Evolutionary conservation across 2,888 invertebrate species (phyloP), one percentile per base, ranked within the genome.

Genomic region (Chrysolina americana): DNA sequence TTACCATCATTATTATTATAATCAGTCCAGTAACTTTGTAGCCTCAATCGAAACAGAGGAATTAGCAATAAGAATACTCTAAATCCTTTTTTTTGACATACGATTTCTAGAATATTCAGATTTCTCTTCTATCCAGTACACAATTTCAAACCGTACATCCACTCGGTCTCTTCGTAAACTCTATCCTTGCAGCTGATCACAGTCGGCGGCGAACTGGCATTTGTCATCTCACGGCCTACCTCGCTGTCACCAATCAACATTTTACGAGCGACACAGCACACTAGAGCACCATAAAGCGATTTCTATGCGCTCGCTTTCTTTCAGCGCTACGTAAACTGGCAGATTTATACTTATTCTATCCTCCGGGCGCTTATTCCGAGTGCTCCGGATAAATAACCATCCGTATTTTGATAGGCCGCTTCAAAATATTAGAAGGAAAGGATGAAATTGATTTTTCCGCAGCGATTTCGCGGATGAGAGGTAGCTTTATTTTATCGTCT

Each of bases 211-310:
- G 47, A 21, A 56, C 15, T 10, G n/a, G 17, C 76, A 78, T 80
- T 85, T 85, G 83, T 85, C 85, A 85, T 85, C 81, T 81, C 82
- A 65, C 78, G 80, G 82, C 82, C 80, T 82, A 85, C 82, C 80
- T 82, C 81, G 78, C 83, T 83, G 85, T 85, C 86, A 83, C 85
- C 86, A 86, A 86, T 86, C 86, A 86, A 84, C 86, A 84, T 86
- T 86, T 86, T 86, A 86, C 86, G 86, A 85, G 83, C 83, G 79
- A 77, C 85, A 85, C 85, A 82, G 83, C 85, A 83, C 86, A 82
- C 86, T 74, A 78, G 86, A 85, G 86, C 82, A 81, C 83, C 82
- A 83, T 86, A 86, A 86, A 86, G 83, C 86, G 85, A 86, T 86
- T 86, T 81, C 81, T 78, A 75, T 79, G 80, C 79, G 76, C 77